A percentile compares a stretch with the other conserved stretches of the same genome.
Evolutionary conservation across 2,113 vertebrate genomes (phyloP).

Genomic region (Butorides virescens): DNA sequence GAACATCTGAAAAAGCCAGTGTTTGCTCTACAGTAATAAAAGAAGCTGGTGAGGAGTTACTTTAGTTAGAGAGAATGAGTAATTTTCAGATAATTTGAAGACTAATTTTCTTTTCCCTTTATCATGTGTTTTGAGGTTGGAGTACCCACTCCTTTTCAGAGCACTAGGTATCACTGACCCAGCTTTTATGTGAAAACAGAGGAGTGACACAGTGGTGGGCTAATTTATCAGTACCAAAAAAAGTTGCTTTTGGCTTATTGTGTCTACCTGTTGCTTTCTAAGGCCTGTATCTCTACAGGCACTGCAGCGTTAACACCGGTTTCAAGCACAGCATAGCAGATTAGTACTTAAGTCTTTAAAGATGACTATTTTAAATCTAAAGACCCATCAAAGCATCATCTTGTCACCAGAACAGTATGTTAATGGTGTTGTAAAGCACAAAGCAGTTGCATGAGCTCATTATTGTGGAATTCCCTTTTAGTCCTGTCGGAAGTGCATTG

Average conservation of each 20-base stretch:
- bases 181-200: neutral
- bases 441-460: neutral
- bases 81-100: neutral
- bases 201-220: too few species aligned
- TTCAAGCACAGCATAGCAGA: neutral
- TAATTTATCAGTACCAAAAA: neutral
- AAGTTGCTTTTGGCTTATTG: neutral
- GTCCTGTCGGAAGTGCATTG: neutral
- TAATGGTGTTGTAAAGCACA: neutral
- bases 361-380: neutral
- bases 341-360: neutral
- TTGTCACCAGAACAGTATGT: neutral
- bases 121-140: neutral
- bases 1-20: neutral
- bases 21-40: neutral
- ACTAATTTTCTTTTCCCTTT: neutral
- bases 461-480: neutral
- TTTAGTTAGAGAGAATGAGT: neutral
- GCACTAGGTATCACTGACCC: neutral
- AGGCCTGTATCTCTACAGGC: accelerated
- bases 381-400: neutral
- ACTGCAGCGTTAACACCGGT: neutral
- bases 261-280: neutral
- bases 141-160: neutral
- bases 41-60: neutral